A percentile compares a stretch with the other conserved stretches of the same genome.
phyloP scores from a whole-genome alignment of 1,140 invertebrate species.

The Artemia franciscana region DNA sequence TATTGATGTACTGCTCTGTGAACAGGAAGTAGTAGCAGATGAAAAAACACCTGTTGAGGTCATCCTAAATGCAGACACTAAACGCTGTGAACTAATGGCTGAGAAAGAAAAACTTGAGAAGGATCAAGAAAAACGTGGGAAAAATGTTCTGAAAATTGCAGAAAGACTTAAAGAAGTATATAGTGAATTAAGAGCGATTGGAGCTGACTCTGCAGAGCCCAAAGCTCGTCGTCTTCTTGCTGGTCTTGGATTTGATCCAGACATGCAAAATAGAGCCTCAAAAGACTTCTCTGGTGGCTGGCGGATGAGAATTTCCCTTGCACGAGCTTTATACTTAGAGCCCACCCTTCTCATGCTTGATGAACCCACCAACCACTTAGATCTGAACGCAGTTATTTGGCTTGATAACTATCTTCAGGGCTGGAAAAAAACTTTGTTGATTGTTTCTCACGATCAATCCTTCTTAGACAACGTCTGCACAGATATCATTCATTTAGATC shows the following conservation, averaged over 20 bases:
- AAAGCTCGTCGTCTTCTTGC: slow-evolving; percentile 79
- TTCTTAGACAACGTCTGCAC: slow-evolving; percentile 98
- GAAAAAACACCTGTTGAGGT: slow-evolving; percentile 72
- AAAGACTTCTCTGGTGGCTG: slow-evolving; percentile 95
- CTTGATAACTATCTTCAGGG: slow-evolving; percentile 89
- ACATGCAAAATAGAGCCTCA: slow-evolving; percentile 83
- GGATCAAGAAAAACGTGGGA: slow-evolving; percentile 35
- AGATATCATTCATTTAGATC: slow-evolving; percentile 91
- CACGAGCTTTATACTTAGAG: slow-evolving; percentile 66
- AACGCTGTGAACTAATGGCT: slow-evolving; percentile 50
- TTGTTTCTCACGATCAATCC: slow-evolving; percentile 97
- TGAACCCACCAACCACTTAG: slow-evolving; percentile 84
- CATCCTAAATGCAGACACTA: slow-evolving; percentile 75
- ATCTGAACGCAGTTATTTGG: slow-evolving; percentile 98
- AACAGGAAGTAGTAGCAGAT: slow-evolving; percentile 93
- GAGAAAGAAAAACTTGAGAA: slow-evolving; percentile 59
- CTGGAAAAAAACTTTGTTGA: slow-evolving; percentile 92
- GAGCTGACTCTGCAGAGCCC: slow-evolving; percentile 87
- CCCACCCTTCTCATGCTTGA: slow-evolving; percentile 85
- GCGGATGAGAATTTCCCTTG: slow-evolving; percentile 93
- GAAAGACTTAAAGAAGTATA: slow-evolving; percentile 39
- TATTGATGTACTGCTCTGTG: slow-evolving; percentile 93
- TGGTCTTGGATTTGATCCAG: slow-evolving; percentile 79
- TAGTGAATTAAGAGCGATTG: slow-evolving; percentile 82
- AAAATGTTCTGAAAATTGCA: slow-evolving; percentile 23